phyloP scores from a whole-genome alignment of 64 coral and sea anemone genomes.

The Acropora yongei region DNA sequence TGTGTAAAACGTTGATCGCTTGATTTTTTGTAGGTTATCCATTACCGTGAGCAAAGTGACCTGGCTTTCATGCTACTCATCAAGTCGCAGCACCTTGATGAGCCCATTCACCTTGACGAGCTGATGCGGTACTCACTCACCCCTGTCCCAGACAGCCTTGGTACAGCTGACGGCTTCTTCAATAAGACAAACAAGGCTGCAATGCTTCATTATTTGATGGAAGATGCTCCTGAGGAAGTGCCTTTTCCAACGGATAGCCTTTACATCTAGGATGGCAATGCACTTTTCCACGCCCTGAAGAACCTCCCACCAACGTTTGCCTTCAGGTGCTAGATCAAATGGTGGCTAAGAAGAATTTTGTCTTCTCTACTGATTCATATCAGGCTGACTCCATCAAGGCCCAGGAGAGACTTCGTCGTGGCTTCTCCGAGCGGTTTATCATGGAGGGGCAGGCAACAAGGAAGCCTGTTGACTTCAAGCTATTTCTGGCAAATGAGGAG shows the following conservation, averaged over 20 bases:
- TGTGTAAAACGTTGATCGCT: not conserved
- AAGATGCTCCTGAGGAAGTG: conserved; percentile 17
- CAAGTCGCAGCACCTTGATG: conserved; percentile 35
- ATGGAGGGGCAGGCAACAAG: conserved; percentile 62
- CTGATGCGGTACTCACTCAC: conserved; percentile 33
- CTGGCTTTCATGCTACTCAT: conserved; percentile 19
- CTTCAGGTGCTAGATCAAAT: conserved; percentile 67
- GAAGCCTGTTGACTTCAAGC: conserved; percentile 60
- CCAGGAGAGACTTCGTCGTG: conserved; percentile 48
- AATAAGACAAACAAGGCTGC: conserved; percentile 35
- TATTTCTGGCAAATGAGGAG: conserved; percentile 67
- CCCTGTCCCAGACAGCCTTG: conserved; percentile 53
- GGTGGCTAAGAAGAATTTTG: conserved; percentile 55
- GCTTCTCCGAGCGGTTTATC: conserved; percentile 23
- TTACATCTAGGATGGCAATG: conserved; percentile 46
- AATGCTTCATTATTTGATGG: conserved; percentile 39
- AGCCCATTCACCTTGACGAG: conserved; percentile 39
- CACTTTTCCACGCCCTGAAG: conserved; percentile 53
- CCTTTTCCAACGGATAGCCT: conserved; percentile 8
- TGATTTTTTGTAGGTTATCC: conserved; percentile 24
- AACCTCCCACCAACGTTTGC: conserved; percentile 58
- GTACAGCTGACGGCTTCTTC: conserved; percentile 46
- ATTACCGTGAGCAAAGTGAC: conserved; percentile 42
- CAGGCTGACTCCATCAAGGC: conserved; percentile 55
- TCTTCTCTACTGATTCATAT: conserved; percentile 67